Base-by-base conservation (phyloP, 2,113 vertebrate genomes). In the Eulemur macaco region DNA sequence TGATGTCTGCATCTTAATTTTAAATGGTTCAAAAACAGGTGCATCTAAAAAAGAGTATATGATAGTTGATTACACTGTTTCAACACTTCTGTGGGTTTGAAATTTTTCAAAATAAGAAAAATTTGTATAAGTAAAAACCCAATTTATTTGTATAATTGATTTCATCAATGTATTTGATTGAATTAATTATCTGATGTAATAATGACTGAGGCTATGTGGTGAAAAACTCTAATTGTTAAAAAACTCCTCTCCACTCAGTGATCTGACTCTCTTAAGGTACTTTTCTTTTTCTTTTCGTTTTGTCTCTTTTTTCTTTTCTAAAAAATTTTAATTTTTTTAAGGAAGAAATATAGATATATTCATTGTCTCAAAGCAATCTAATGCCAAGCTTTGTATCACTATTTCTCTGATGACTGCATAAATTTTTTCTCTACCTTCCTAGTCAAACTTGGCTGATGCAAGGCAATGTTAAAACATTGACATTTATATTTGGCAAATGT, bases 401-500 rank as follows among this genome's bases (percentile, higher is more conserved):
- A 77, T 88, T 94, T 88, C 50, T 86, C 27, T 83, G 42, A 45
- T 54, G n/a, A 87, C 21, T 90, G 14, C 29, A 34, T 12, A 27
- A 63, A 37, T 13, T 60, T 58, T 64, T 39, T 94, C 25, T 87
- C n/a, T 58, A 54, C 3, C 52, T 83, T 60, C 10, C 6, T 71
- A 88, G 39, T n/a, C n/a, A 88, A 73, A 83, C 17, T 81, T 60
- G 50, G 50, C 29, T 77, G 86, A 87, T 74, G 6, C 2, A 91
- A 93, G n/a, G 21, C 27, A 88, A 84, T 78, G 10, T 58, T 85
- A 74, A 95, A 95, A n/a, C 20, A 54, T 83, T 95, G 77, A 50
- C 64, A 87, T 91, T 96, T 96, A 45, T 15, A 27, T 17, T 69
- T 68, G 58, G 37, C 18, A 80, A 64, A 63, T 58, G 25, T 2